Evolutionary conservation across 1,140 invertebrate species (phyloP).

Genomic region (Lasaia peninsularis): DNA sequence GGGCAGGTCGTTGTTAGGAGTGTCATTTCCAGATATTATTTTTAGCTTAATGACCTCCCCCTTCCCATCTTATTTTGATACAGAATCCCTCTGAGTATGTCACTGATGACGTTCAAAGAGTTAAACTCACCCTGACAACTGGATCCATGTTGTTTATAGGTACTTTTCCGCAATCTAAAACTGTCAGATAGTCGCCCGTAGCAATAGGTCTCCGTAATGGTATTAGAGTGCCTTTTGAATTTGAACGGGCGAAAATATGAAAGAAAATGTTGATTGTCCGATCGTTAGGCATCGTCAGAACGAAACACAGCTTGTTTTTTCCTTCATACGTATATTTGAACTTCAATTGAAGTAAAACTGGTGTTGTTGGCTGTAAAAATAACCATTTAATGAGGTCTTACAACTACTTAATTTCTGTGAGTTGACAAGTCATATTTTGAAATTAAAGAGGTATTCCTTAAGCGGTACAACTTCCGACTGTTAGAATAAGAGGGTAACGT

Average conservation of each 20-base stretch:
- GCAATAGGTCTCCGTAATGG: slow-evolving; percentile 41
- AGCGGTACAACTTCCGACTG: too few species aligned
- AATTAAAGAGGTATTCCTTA: too few species aligned
- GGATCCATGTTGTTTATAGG: slow-evolving; percentile 71
- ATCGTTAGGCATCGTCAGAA: slow-evolving; percentile 57
- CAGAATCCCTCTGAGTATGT: too few species aligned
- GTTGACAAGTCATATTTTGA: too few species aligned
- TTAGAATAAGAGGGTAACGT: too few species aligned
- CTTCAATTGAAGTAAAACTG: slow-evolving; percentile 44
- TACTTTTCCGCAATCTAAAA: slow-evolving; percentile 63
- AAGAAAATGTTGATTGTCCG: slow-evolving; percentile 50
- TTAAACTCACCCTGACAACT: slow-evolving; percentile 56
- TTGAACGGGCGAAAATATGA: slow-evolving; percentile 45
- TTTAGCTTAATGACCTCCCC: too few species aligned
- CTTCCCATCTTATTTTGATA: too few species aligned
- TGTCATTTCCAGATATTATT: too few species aligned
- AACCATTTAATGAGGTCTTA: neutral
- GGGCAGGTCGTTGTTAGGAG: too few species aligned
- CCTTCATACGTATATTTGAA: slow-evolving; percentile 53
- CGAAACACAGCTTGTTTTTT: slow-evolving; percentile 49
- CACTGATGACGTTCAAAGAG: neutral
- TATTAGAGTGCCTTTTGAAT: slow-evolving; percentile 45
- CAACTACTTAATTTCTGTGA: too few species aligned
- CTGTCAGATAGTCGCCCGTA: slow-evolving; percentile 39
- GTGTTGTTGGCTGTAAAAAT: slow-evolving; percentile 42